Base-by-base conservation (phyloP, 1,140 invertebrate species). In the Aradophagus sp. region DNA sequence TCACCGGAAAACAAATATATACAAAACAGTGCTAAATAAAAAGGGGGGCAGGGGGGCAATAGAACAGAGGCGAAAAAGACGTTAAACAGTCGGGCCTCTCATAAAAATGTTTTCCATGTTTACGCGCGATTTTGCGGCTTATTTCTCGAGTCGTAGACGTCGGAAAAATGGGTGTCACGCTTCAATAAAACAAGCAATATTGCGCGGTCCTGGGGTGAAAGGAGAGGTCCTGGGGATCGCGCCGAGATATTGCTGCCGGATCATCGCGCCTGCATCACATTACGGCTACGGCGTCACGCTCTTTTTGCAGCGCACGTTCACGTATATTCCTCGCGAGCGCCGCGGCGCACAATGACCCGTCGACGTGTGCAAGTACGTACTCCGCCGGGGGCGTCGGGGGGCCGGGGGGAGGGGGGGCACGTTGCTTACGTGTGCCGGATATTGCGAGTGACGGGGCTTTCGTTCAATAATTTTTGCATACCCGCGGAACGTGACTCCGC, bases 231-330 rank as follows among this genome's bases (percentile, higher is more conserved):
- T 50, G 47, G 55, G 63, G 47, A 44, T 62, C 47, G 48, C 32
- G 55, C 34, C 36, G 66, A 52, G 58, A 79, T 79, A 79, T 79
- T 77, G 75, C 75, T 56, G 50, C 59, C 69, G 77, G 76, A 76
- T 78, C 71, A 74, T 77, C 67, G 74, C 73, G 66, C 59, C 70
- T 73, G 73, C 67, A 72, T 77, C 71, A 53, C 72, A 74, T 78
- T 78, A 77, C 65, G 73, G 75, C 77, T 79, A 80, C 79, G 79
- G 80, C 83, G 82, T 84, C 82, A 79, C n/a, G n/a, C 82, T 80
- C 78, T 80, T 81, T 81, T 67, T 62, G 36, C 59, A 2, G 23
- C 67, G 63, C 73, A 26, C n/a, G n/a, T 36, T 34, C 47, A 62
- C 59, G 26, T 58, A 36, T 55, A 47, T 67, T 41, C 47, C 62